Evolutionary conservation across 2,797 vertebrate species (phyloP).

Genomic region (Malacoraja senta): DNA sequence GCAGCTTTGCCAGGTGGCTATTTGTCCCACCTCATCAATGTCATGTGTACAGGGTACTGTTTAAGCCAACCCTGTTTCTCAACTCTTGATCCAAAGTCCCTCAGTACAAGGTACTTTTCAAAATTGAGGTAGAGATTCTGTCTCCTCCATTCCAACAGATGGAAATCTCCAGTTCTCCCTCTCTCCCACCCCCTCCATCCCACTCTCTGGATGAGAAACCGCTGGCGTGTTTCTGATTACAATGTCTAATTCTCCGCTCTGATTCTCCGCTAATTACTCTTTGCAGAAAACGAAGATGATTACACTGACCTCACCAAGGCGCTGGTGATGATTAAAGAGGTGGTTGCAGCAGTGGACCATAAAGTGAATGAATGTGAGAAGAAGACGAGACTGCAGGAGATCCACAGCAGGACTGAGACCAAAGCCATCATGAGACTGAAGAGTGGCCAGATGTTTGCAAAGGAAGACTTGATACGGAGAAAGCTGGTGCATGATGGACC

Average conservation of each 20-base stretch:
- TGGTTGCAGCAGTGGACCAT: slow-evolving; percentile 79
- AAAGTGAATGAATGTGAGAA: slow-evolving; percentile 89
- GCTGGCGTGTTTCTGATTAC: not conserved
- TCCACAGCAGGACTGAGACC: slow-evolving; percentile 79
- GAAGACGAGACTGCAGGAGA: slow-evolving; percentile 75
- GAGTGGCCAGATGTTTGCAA: slow-evolving; percentile 88
- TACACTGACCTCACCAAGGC: slow-evolving; percentile 70
- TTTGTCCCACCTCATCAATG: too few species aligned
- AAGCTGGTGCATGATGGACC: slow-evolving; percentile 80
- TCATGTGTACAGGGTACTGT: too few species aligned
- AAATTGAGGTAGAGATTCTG: too few species aligned
- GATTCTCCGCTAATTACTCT: not conserved
- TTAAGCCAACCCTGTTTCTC: too few species aligned
- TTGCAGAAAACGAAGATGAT: slow-evolving; percentile 74
- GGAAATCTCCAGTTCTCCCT: not conserved
- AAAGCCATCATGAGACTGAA: slow-evolving; percentile 96
- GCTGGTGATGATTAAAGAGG: slow-evolving; percentile 73
- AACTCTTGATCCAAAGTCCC: too few species aligned
- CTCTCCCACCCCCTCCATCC: too few species aligned
- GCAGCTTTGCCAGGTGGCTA: too few species aligned
- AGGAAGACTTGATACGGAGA: slow-evolving; percentile 79
- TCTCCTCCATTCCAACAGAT: too few species aligned
- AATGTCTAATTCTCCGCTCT: not conserved
- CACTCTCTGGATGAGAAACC: not conserved
- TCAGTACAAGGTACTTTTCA: too few species aligned